Percentiles rank a stretch among this genome's conserved stretches.
These are phyloP conservation scores for Agrenia bidenticulata DNA, from an alignment of 2,888 invertebrate genomes.

Conservation along the genomic window DNA sequence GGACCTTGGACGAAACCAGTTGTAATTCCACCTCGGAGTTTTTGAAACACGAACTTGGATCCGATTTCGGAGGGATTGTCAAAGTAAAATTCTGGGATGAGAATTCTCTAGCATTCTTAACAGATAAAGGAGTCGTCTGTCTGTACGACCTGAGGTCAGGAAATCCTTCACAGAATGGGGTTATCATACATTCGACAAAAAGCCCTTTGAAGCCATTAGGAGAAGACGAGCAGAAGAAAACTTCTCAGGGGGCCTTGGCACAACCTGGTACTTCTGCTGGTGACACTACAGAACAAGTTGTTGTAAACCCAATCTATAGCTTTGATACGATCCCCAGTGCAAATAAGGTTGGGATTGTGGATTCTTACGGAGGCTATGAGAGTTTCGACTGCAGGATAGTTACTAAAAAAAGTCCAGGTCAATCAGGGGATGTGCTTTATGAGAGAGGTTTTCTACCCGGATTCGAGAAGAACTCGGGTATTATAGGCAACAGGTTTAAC, in stretches of 20 bases:
- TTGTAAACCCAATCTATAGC: constrained; percentile 18
- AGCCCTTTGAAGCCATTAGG: constrained; percentile 11
- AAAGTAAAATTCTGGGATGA: constrained; percentile 48
- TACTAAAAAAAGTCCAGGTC: background rate
- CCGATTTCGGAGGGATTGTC: constrained; percentile 13
- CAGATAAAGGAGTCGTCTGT: constrained; percentile 33
- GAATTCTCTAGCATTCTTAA: constrained; percentile 37
- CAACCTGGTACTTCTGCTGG: background rate
- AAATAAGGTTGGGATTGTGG: constrained; percentile 39
- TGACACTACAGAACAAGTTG: background rate
- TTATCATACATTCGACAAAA: constrained; percentile 27
- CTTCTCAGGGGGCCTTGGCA: background rate
- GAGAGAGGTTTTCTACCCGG: constrained; percentile 29
- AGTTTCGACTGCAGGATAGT: constrained; percentile 35
- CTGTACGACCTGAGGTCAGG: constrained; percentile 39
- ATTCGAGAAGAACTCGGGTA: constrained; percentile 14
- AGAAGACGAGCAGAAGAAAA: background rate
- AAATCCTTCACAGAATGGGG: constrained; percentile 1
- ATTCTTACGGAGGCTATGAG: constrained; percentile 48
- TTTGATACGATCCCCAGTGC: constrained; percentile 37
- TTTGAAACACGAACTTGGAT: background rate
- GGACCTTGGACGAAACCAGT: constrained; percentile 20
- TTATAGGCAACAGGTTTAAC: constrained; percentile 44
- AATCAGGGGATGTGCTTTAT: no score
- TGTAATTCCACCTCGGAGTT: background rate